These are phyloP conservation scores for Vesta saturnalis DNA, from an alignment of 2,888 invertebrate genomes.

Conservation along the genomic window DNA sequence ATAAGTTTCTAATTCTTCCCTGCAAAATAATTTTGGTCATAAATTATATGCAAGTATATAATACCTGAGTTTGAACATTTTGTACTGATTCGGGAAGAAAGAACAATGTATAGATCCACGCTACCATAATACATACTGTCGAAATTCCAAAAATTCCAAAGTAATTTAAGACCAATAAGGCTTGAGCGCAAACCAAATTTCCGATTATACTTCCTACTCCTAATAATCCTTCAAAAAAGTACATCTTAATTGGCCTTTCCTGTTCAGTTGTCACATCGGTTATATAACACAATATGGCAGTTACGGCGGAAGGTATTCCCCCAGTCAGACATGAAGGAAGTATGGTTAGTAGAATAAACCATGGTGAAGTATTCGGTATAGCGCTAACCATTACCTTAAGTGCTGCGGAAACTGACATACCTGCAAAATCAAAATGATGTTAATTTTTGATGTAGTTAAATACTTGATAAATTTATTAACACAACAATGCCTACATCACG, in stretches of 20 bases:
- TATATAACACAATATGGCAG: conserved; percentile 65
- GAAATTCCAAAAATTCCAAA: conserved; percentile 65
- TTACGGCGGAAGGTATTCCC: conserved; percentile 70
- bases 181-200: conserved; percentile 68
- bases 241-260: conserved; percentile 74
- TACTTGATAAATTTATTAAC: too few species aligned
- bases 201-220: conserved; percentile 72
- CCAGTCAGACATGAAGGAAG: conserved; percentile 70
- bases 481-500: too few species aligned
- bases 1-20: conserved; percentile 30
- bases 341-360: conserved; percentile 64
- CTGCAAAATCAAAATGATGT: conserved; percentile 7
- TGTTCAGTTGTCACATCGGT: conserved; percentile 72
- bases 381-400: conserved; percentile 14
- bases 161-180: conserved; percentile 68
- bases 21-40: conserved; percentile 16
- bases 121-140: conserved; percentile 60
- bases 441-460: too few species aligned
- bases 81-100: conserved; percentile 67
- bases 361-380: conserved; percentile 51
- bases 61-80: conserved; percentile 19
- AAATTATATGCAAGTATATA: not conserved
- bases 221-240: conserved; percentile 69
- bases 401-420: conserved; percentile 16
- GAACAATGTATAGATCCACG: conserved; percentile 63